Conservation (phyloP, 2,888 invertebrate genomes). For the Drosophila melanocephala region DNA sequence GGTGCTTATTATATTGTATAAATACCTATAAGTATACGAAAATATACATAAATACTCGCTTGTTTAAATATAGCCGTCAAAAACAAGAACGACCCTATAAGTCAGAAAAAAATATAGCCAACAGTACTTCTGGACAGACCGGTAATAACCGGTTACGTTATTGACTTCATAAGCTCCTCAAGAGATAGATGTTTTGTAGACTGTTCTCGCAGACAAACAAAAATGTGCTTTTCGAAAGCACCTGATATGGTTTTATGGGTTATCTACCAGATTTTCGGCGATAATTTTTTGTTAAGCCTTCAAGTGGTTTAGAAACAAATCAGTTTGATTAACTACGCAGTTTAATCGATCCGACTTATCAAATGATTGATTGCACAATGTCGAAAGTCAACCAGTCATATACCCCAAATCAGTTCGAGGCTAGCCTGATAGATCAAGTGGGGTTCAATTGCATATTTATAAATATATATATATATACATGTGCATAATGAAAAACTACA, state of each 20-base stretch:
- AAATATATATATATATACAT: background rate
- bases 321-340: slow-evolving; percentile 43
- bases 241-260: slow-evolving; percentile 1
- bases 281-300: slow-evolving; percentile 32
- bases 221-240: slow-evolving; percentile 17
- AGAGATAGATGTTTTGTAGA: slow-evolving; percentile 19
- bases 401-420: slow-evolving; percentile 18
- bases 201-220: slow-evolving; percentile 14
- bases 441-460: slow-evolving; percentile 17
- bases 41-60: background rate
- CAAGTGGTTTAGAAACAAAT: slow-evolving; percentile 4
- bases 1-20: slow-evolving; percentile 13
- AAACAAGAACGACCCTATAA: background rate
- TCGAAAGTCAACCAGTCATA: slow-evolving; percentile 27
- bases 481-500: slow-evolving; percentile 22
- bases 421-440: slow-evolving; percentile 13
- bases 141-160: slow-evolving; percentile 36
- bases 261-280: background rate
- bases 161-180: slow-evolving; percentile 44
- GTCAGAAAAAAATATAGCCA: slow-evolving; percentile 1
- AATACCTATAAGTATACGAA: background rate
- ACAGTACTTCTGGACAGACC: slow-evolving; percentile 14
- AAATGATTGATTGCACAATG: slow-evolving; percentile 23
- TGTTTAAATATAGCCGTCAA: slow-evolving; percentile 8
- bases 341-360: slow-evolving; percentile 44